Conservation (phyloP, 2,888 invertebrate species). For the Hipparchia semele region DNA sequence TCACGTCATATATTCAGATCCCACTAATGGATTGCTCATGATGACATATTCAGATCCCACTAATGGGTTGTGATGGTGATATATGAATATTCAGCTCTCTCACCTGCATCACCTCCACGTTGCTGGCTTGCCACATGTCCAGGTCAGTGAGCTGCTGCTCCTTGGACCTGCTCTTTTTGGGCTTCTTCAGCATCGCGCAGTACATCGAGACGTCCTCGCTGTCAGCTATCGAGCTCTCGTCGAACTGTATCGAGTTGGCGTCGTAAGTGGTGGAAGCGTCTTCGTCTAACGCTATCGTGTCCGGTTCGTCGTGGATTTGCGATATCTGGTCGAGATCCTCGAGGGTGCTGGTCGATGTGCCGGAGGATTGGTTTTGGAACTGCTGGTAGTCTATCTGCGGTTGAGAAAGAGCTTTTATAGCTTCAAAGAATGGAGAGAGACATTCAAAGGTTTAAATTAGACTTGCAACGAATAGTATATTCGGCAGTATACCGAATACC, state of each 20-base stretch:
- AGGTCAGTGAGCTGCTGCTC: constrained; percentile 62
- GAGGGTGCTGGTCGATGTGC: constrained; percentile 57
- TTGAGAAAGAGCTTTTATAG: neutral
- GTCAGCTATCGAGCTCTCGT: constrained; percentile 59
- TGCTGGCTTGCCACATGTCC: constrained; percentile 75
- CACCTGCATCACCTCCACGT: constrained; percentile 72
- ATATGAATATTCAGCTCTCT: constrained; percentile 17
- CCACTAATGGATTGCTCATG: too few relatives aligned
- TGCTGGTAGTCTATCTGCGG: constrained; percentile 51
- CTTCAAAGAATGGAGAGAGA: neutral
- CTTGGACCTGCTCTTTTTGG: constrained; percentile 57
- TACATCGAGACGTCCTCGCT: constrained; percentile 67
- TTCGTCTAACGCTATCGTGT: constrained; percentile 43
- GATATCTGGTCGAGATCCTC: constrained; percentile 45
- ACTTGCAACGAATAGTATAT: too few relatives aligned
- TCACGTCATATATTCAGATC: too few relatives aligned
- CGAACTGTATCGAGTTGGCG: constrained; percentile 53
- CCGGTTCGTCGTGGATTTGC: constrained; percentile 46
- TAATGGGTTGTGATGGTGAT: too few relatives aligned
- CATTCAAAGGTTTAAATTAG: too few relatives aligned
- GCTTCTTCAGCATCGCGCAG: constrained; percentile 65
- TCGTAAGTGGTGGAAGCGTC: constrained; percentile 67
- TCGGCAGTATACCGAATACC: too few relatives aligned
- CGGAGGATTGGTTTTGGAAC: constrained; percentile 50
- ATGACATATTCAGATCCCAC: too few relatives aligned